These are phyloP conservation scores for Vidua chalybeata DNA, from an alignment of 2,113 vertebrate genomes.

Conservation along the genomic window DNA sequence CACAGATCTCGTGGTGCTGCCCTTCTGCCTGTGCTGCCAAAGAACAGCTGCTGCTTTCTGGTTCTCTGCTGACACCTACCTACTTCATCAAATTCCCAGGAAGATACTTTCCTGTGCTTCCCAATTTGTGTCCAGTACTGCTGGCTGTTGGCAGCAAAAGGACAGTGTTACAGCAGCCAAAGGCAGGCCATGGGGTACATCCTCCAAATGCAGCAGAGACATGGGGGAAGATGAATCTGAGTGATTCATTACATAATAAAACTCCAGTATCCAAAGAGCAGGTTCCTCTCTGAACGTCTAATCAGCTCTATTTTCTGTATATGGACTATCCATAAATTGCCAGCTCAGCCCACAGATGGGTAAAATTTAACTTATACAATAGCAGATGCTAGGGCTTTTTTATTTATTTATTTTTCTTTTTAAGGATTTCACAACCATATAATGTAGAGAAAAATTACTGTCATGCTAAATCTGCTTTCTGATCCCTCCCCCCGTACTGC, in stretches of 20 bases:
- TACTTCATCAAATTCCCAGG: not conserved
- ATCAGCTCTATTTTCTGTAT: conserved; percentile 3
- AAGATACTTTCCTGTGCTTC: not conserved
- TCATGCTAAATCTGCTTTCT: conserved; percentile 48
- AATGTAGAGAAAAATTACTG: conserved; percentile 28
- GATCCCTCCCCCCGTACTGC: not conserved
- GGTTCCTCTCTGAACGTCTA: not conserved
- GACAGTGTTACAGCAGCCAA: not conserved
- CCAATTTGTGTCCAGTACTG: not conserved
- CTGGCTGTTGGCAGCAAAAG: not conserved
- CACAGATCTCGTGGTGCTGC: not conserved
- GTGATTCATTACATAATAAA: not conserved
- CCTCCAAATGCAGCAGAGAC: not conserved
- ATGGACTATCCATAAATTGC: not conserved
- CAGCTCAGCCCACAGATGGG: conserved; percentile 15
- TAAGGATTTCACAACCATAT: conserved; percentile 9
- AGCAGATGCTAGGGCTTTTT: not conserved
- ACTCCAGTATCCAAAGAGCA: not conserved
- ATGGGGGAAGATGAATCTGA: not conserved
- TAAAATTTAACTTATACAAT: conserved; percentile 43
- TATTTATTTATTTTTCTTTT: not conserved
- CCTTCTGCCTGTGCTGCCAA: not conserved
- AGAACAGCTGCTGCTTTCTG: not conserved
- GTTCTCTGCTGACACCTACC: not conserved
- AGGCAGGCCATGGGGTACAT: accelerated